Base-by-base conservation (phyloP, 2,113 vertebrate genomes). In the Zosterops hypoxanthus region DNA sequence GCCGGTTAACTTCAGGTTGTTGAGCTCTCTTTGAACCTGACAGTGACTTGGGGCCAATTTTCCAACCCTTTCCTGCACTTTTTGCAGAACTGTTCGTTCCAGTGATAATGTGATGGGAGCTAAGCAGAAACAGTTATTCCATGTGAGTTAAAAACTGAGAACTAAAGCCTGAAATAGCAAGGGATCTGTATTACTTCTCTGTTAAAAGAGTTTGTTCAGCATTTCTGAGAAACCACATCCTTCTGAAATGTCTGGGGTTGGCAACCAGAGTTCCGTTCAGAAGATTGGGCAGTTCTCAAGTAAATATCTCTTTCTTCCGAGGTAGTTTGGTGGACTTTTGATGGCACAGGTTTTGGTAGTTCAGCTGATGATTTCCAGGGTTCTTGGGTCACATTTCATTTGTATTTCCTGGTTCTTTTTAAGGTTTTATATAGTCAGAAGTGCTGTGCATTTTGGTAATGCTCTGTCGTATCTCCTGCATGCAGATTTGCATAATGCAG, bases 201-300 rank as follows among this genome's bases (percentile, higher is more conserved):
- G 36, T 91, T 87, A 53, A 60, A 88, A 94, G 64, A 87, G 53
- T 80, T 76, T 82, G 75, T 86, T 93, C 90, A 86, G 94, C 52
- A 1, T 86, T 96, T 97, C 36, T 90, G 70, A 92, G 88, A 92
- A 88, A 92, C 92, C 90, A 93, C 92, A 93, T 96, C 92, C 92
- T 93, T 88, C 88, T 69, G 39, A 94, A 69, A 39, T 55, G 17
- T 70, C 57, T 73, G 47, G 31, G 26, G 34, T 64, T 93, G 73
- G 28, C 53, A 93, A 39, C 5, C 20, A 82, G 66, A 68, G 75
- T 72, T 87, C 21, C 34, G 60, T 75, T 79, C 13, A 83, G n/a
- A 77, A 76, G 41, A 42, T 5, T 3, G 52, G 41, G 14, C 39
- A 46, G 28, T 42, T 87, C 77, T 90, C 28, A 39, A 75, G 44